A percentile compares a stretch with the other conserved stretches of the same genome.
Conservation (phyloP, 1,140 invertebrate genomes). For the Psilanteris sp. region DNA sequence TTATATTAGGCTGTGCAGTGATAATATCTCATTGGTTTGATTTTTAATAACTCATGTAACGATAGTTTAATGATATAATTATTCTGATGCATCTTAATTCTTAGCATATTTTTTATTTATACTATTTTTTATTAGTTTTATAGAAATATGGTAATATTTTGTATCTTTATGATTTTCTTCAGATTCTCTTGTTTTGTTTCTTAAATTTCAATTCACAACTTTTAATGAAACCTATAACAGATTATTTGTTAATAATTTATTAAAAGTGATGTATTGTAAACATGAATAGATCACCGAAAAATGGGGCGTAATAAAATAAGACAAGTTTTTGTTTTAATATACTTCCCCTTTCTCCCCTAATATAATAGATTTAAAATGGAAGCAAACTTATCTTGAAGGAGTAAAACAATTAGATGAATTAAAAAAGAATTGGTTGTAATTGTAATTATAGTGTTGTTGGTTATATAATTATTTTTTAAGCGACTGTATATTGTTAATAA, state of each 20-base stretch:
- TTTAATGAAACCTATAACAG: no score
- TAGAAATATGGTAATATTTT: no score
- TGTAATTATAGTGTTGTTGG: slow-evolving; percentile 28
- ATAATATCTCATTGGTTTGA: slow-evolving; percentile 22
- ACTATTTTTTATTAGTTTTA: slow-evolving; percentile 6
- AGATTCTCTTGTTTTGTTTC: no score
- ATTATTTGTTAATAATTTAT: background rate
- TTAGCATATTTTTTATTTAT: slow-evolving; percentile 2
- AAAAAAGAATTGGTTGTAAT: slow-evolving; percentile 9
- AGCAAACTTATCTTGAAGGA: slow-evolving; percentile 2
- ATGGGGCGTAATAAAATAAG: slow-evolving; percentile 8
- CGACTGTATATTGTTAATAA: slow-evolving; percentile 37
- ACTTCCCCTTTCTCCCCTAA: slow-evolving; percentile 16
- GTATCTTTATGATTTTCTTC: no score
- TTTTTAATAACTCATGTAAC: slow-evolving; percentile 9
- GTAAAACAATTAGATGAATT: slow-evolving; percentile 10
- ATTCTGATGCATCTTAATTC: slow-evolving; percentile 2
- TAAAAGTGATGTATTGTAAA: background rate
- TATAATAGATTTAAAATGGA: slow-evolving; percentile 20
- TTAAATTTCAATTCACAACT: no score
- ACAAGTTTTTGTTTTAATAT: slow-evolving; percentile 14
- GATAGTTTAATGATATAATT: background rate
- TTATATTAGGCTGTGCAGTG: slow-evolving; percentile 19
- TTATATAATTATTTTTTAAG: slow-evolving; percentile 27
- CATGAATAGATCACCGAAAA: background rate